Evolutionary conservation across 2,888 invertebrate genomes (phyloP), one percentile per base, ranked within the genome.

Genomic region (Chloroclysta siterata): DNA sequence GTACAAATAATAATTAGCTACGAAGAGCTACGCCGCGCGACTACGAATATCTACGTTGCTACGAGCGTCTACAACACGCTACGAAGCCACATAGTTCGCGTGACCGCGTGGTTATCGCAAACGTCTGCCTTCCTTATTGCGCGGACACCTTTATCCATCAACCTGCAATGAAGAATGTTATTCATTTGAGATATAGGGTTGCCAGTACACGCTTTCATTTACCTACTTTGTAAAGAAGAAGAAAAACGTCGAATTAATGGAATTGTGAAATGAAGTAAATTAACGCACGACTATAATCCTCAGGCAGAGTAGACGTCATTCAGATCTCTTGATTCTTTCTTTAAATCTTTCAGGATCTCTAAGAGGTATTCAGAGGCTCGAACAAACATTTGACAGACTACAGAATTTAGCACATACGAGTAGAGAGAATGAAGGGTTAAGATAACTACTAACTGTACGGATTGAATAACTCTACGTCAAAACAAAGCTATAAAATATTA

Each of bases 81-180:
- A 65, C 61, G 51, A 54, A 58, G 58, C 57, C 53, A 47, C 60
- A 36, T 44, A 52, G 64, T 3, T 76, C 70, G 78, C 79, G 77
- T 78, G 80, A 65, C 63, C 60, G 61, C 56, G 55, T 36, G 61
- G 61, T 63, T 60, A 67, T 70, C 65, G 63, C 52, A 74, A 76
- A 74, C 74, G 57, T 68, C 60, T 53, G 57, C 57, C 60, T 64
- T 64, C 64, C 63, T 67, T 63, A 63, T 64, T 65, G 64, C 66
- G 70, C 77, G 74, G 77, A 78, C 77, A 73, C 74, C 71, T 77
- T 73, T 77, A 80, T 78, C 80, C 72, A 52, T 62, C 60, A 63
- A 74, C 70, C 68, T 29, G 54, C 54, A 61, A 58, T 61, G 36
- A 61, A 65, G 62, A 61, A 61, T 63, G 51, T 71, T 70, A 76